phyloP scores from a whole-genome alignment of 2,888 invertebrate species.

The Pammene fasciana region DNA sequence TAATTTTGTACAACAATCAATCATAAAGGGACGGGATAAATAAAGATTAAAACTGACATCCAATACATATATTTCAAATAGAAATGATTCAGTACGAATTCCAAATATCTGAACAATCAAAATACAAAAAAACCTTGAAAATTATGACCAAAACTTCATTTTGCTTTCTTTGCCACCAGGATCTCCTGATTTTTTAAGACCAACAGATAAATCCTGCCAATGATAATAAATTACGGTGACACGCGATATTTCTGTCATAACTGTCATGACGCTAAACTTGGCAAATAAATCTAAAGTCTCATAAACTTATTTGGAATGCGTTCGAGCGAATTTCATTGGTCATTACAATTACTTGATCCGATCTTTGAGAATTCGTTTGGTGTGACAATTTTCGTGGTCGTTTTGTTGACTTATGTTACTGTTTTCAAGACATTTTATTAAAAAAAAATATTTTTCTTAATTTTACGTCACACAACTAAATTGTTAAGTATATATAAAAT shows the following conservation, averaged over 20 bases:
- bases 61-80: not conserved
- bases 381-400: not conserved
- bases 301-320: conserved; percentile 22
- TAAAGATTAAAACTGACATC: not conserved
- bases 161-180: not conserved
- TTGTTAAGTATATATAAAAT: too few relatives aligned
- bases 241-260: conserved; percentile 20
- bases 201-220: conserved; percentile 1
- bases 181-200: not conserved
- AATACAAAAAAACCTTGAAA: not conserved
- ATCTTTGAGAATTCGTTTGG: not conserved
- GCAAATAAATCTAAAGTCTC: conserved; percentile 14
- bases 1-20: conserved; percentile 8
- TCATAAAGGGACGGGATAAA: not conserved
- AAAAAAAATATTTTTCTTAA: too few relatives aligned
- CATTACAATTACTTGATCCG: conserved; percentile 3
- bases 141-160: not conserved
- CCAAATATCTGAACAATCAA: not conserved
- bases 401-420: not conserved
- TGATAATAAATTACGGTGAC: conserved; percentile 17
- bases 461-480: too few relatives aligned
- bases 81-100: not conserved
- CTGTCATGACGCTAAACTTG: conserved; percentile 7
- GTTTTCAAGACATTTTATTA: not conserved
- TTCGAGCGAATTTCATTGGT: conserved; percentile 12